Percentiles rank a stretch among this genome's conserved stretches.
Conservation (phyloP, 1,140 invertebrate species). For the Brachionus koreanus region DNA sequence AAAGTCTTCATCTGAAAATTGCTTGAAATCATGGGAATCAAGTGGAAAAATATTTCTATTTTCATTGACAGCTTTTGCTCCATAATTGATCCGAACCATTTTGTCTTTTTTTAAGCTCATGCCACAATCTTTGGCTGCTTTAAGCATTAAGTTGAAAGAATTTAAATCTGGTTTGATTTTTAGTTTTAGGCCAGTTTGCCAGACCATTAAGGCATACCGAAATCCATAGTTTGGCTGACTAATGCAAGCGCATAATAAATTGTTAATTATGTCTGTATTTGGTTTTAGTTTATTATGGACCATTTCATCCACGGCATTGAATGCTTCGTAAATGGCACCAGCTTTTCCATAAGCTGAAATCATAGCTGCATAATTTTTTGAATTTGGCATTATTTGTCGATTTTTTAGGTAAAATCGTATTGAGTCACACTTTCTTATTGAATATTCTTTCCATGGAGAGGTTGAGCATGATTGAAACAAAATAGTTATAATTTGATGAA, state of each 20-base stretch:
- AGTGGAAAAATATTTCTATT: slow-evolving; percentile 13
- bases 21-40: background rate
- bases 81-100: background rate
- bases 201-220: slow-evolving; percentile 38
- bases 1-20: slow-evolving; percentile 8
- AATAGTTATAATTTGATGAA: slow-evolving; percentile 33
- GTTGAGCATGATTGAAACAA: slow-evolving; percentile 31
- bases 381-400: slow-evolving; percentile 21
- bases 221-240: slow-evolving; percentile 25
- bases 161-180: background rate
- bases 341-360: slow-evolving; percentile 34
- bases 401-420: slow-evolving; percentile 27
- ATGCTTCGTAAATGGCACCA: slow-evolving; percentile 27
- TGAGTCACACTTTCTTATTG: slow-evolving; percentile 35
- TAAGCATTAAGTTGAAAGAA: slow-evolving; percentile 14
- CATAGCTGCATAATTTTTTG: slow-evolving; percentile 28
- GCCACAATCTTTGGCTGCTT: slow-evolving; percentile 32
- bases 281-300: slow-evolving; percentile 17
- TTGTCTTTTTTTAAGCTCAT: slow-evolving; percentile 8
- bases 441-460: slow-evolving; percentile 34
- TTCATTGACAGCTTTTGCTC: background rate
- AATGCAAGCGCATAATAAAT: slow-evolving; percentile 37
- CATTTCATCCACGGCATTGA: slow-evolving; percentile 41
- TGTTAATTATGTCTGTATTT: background rate
- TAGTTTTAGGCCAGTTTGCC: slow-evolving; percentile 22